Evolutionary conservation across 2,113 vertebrate genomes (phyloP), one percentile per base, ranked within the genome.

Genomic region (Albula glossodonta): DNA sequence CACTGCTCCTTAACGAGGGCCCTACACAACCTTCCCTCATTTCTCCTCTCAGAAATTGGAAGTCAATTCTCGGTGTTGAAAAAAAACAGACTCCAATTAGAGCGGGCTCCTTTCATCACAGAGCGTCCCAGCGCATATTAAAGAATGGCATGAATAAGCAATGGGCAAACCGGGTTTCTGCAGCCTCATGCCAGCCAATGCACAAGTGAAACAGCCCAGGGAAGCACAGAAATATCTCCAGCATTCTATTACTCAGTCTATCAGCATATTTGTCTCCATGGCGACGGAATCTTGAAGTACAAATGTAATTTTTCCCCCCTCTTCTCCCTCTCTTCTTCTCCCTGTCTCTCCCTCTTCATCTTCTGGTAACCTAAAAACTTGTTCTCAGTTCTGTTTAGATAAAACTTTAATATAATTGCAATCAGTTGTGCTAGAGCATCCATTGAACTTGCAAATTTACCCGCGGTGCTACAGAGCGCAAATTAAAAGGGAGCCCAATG

Each of bases 1-100:
- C 22, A 7, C 3, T 41, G 41, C 78, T 85, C 10, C 63, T 85
- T 80, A 41, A 2, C 41, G 11, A 41, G 48, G 60, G 81, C 80
- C 50, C 52, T 17, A 13, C 31, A 5, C 12, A 31, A 51, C 13
- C 51, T 17, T 79, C 31, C 8, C 10, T 41, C 13, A 7, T 84
- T 52, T 82, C 81, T 80, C 31, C 87, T 91, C 86, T 89, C 88
- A 78, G 81, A 31, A 90, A 90, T 92, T 90, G 88, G 78, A 84
- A 49, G 77, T 12, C 77, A 90, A 90, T 91, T 90, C 80, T 84
- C 56, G 51, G 87, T 90, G 86, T 85, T 91, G 90, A 57, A 93
- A 91, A 89, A 92, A 92, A 92, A 87, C 88, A 87, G 90, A n/a
- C 86, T 89, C 86, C 92, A 93, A 93, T 94, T 94, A 93, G 90